phyloP scores from a whole-genome alignment of 2,113 vertebrate species.

The Grallaria varia region DNA sequence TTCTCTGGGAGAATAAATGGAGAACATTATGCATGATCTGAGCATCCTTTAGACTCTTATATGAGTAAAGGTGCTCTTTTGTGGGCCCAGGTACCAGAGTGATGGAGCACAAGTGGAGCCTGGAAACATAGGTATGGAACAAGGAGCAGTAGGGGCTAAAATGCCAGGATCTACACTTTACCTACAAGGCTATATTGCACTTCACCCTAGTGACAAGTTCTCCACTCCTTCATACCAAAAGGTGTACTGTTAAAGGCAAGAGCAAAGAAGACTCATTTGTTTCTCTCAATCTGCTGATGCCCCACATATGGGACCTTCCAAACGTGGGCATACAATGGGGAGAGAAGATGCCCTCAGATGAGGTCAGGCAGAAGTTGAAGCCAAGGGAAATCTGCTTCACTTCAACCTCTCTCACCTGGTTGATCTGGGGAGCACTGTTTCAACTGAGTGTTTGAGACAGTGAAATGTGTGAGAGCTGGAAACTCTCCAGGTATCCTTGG shows the following conservation, averaged over 20 bases:
- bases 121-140: rapidly evolving
- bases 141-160: neutral
- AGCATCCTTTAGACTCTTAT: neutral
- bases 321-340: neutral
- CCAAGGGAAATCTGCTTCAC: neutral
- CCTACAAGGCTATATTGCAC: neutral
- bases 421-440: neutral
- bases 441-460: neutral
- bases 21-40: neutral
- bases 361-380: neutral
- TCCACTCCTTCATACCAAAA: neutral
- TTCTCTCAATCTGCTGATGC: neutral
- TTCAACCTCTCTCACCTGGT: neutral
- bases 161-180: neutral
- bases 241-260: neutral
- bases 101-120: neutral
- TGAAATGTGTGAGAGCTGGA: neutral
- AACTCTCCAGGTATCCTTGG: neutral
- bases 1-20: neutral
- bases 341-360: neutral
- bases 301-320: neutral
- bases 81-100: rapidly evolving
- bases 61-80: neutral
- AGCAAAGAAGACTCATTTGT: neutral
- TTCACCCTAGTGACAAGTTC: neutral